Percentiles rank a stretch among this genome's conserved stretches.
Conservation (phyloP, 2,113 vertebrate genomes). For the Platysteira castanea region DNA sequence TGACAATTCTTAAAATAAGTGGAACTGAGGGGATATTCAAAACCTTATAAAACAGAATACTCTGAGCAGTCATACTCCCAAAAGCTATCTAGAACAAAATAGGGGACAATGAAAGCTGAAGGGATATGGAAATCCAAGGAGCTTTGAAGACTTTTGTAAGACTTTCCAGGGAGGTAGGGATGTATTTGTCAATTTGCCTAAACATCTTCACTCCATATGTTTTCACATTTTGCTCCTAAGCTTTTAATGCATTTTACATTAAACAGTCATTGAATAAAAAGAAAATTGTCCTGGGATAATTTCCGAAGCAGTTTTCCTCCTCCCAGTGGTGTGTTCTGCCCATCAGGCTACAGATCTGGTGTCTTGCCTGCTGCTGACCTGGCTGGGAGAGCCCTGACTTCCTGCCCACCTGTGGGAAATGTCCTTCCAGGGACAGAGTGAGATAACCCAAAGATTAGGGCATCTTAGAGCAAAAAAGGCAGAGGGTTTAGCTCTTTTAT, state of each 20-base stretch:
- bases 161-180: background rate
- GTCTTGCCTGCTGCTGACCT: background rate
- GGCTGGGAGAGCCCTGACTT: background rate
- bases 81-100: background rate
- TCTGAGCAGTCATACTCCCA: background rate
- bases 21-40: background rate
- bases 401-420: background rate
- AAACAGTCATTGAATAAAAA: background rate
- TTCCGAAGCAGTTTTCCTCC: background rate
- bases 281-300: background rate
- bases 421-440: background rate
- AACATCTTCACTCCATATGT: slow-evolving; percentile 18
- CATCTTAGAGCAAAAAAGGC: background rate
- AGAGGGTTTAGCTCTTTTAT: background rate
- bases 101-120: background rate
- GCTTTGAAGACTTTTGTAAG: background rate
- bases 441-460: background rate
- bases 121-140: slow-evolving; percentile 1
- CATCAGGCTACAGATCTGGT: background rate
- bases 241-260: slow-evolving; percentile 55
- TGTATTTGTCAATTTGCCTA: slow-evolving; percentile 11
- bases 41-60: slow-evolving; percentile 6
- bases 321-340: background rate
- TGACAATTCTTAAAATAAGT: slow-evolving; percentile 23
- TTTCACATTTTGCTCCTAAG: slow-evolving; percentile 27